Conservation (phyloP, 2,113 vertebrate species). For the Peromyscus leucopus region DNA sequence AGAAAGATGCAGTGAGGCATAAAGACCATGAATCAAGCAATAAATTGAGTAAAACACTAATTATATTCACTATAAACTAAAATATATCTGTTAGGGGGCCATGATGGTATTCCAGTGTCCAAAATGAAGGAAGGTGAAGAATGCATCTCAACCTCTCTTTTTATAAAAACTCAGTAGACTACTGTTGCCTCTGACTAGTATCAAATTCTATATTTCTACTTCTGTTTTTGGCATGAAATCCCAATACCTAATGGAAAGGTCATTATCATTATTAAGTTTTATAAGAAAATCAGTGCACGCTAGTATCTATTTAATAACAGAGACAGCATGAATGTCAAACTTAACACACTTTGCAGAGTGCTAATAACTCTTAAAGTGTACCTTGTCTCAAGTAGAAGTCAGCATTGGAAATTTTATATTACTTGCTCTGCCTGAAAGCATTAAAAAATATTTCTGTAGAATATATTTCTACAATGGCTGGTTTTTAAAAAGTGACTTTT, state of each 20-base stretch:
- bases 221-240: slow-evolving; percentile 85
- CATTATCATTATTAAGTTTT: slow-evolving; percentile 90
- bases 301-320: slow-evolving; percentile 89
- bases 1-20: slow-evolving; percentile 83
- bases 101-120: slow-evolving; percentile 81
- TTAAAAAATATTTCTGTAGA: slow-evolving; percentile 86
- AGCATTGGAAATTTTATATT: slow-evolving; percentile 89
- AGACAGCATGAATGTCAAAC: slow-evolving; percentile 90
- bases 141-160: slow-evolving; percentile 82
- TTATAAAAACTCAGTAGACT: slow-evolving; percentile 83
- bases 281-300: slow-evolving; percentile 89
- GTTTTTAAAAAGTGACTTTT: slow-evolving; percentile 84
- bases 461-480: slow-evolving; percentile 42
- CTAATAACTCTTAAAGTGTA: slow-evolving; percentile 89
- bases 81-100: slow-evolving; percentile 86
- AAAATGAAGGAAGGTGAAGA: slow-evolving; percentile 83
- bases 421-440: slow-evolving; percentile 85
- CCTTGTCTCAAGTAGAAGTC: slow-evolving; percentile 86
- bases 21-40: slow-evolving; percentile 86
- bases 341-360: slow-evolving; percentile 88
- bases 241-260: slow-evolving; percentile 89
- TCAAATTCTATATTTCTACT: slow-evolving; percentile 87
- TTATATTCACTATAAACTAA: slow-evolving; percentile 86
- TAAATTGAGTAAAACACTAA: slow-evolving; percentile 87
- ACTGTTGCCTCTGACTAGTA: slow-evolving; percentile 82